Conservation (phyloP, 2,797 vertebrate species). For the Tympanoctomys barrerae region DNA sequence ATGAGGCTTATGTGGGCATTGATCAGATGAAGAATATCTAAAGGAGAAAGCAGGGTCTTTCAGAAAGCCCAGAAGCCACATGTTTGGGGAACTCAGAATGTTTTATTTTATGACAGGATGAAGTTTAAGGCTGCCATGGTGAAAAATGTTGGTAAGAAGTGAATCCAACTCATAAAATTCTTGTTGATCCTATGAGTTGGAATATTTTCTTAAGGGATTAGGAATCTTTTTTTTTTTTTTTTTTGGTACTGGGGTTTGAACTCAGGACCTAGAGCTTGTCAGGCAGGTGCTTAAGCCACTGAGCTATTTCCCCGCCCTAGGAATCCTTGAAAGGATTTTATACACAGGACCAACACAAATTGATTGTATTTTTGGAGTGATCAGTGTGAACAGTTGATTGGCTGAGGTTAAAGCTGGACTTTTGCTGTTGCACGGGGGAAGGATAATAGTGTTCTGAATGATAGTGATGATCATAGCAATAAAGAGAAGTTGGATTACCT, state of each 20-base stretch:
- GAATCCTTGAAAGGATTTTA: not conserved
- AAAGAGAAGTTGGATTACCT: not conserved
- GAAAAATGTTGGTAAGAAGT: conserved; percentile 25
- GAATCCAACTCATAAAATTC: not conserved
- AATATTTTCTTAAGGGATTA: not conserved
- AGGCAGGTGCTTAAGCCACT: no score
- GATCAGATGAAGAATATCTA: not conserved
- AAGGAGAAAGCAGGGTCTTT: not conserved
- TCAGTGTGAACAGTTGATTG: no score
- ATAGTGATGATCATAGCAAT: not conserved
- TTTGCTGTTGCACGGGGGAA: not conserved
- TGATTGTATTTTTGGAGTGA: not conserved
- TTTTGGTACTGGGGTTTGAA: no score
- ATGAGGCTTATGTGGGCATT: not conserved
- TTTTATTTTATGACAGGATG: not conserved
- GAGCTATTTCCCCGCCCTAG: no score
- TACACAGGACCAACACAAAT: not conserved
- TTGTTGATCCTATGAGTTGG: not conserved
- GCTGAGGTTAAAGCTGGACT: not conserved
- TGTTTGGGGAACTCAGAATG: not conserved
- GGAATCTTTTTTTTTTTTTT: no score
- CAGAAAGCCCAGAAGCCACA: not conserved
- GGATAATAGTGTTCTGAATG: not conserved
- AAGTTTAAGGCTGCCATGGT: not conserved
- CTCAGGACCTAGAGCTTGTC: no score